phyloP scores from a whole-genome alignment of 2,888 invertebrate genomes.

The Euplagia quadripunctaria region DNA sequence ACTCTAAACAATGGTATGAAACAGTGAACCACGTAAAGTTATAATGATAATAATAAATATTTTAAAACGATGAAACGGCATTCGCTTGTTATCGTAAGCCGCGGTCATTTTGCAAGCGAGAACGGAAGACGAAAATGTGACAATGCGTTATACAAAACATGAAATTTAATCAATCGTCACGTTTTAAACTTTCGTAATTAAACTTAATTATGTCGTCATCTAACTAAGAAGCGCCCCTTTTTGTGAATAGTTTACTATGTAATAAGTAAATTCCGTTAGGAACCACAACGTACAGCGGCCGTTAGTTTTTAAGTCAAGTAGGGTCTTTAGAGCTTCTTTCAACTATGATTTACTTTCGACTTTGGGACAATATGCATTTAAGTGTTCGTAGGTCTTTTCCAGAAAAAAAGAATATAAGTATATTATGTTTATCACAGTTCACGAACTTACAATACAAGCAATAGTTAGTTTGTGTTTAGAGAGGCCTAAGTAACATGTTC shows the following conservation, averaged over 20 bases:
- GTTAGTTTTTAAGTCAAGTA: neutral
- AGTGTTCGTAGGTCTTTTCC: too few species aligned
- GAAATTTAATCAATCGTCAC: neutral
- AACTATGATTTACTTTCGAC: too few species aligned
- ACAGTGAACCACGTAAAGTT: conserved; percentile 56
- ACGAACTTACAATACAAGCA: too few species aligned
- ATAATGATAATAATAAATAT: conserved; percentile 50
- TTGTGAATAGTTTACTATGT: neutral
- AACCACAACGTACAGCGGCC: neutral
- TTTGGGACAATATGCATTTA: too few species aligned
- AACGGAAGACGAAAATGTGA: conserved; percentile 14
- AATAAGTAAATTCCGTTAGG: too few species aligned
- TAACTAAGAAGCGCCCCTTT: neutral
- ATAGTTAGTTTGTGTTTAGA: too few species aligned
- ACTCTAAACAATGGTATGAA: conserved; percentile 59
- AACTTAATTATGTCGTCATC: neutral
- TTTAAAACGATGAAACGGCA: conserved; percentile 50
- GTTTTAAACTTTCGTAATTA: neutral
- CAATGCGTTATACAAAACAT: neutral
- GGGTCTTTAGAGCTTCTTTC: neutral
- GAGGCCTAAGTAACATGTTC: too few species aligned
- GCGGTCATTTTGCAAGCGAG: conserved; percentile 37
- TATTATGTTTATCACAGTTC: too few species aligned
- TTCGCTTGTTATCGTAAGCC: conserved; percentile 46
- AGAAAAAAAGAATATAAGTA: too few species aligned